Evolutionary conservation across 1,140 invertebrate genomes (phyloP).

Genomic region (Drosophila pandora): DNA sequence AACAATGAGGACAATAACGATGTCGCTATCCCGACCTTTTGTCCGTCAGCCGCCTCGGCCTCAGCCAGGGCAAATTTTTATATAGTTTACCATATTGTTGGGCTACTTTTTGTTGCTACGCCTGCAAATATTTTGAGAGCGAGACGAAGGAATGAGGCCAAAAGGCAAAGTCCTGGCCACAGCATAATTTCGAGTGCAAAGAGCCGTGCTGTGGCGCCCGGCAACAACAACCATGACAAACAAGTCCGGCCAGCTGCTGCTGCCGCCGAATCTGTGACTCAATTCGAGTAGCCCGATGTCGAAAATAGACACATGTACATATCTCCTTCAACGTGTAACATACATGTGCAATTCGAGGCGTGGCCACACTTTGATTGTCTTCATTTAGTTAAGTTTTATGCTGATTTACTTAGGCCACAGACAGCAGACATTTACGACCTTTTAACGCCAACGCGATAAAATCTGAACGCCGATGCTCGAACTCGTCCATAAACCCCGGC

Average conservation of each 20-base stretch:
- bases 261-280: conserved; percentile 57
- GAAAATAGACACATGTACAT: conserved; percentile 36
- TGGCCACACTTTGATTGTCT: conserved; percentile 77
- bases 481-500: conserved; percentile 40
- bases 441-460: conserved; percentile 73
- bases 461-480: conserved; percentile 47
- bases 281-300: conserved; percentile 54
- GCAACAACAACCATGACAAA: conserved; percentile 35
- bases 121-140: conserved; percentile 63
- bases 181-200: conserved; percentile 71
- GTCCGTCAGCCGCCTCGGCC: conserved; percentile 50
- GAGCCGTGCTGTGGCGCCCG: conserved; percentile 22
- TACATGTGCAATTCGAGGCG: conserved; percentile 63
- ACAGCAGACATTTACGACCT: conserved; percentile 65
- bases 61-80: conserved; percentile 65
- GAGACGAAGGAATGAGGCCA: conserved; percentile 58
- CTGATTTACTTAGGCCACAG: conserved; percentile 78
- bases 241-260: conserved; percentile 35
- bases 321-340: conserved; percentile 8
- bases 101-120: conserved; percentile 52
- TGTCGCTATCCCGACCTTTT: conserved; percentile 74
- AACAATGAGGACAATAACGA: conserved; percentile 78
- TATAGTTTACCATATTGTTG: conserved; percentile 79
- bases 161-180: conserved; percentile 72
- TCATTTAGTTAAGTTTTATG: conserved; percentile 82